Base-by-base conservation (phyloP, 2,888 invertebrate genomes). In the Heliconius erato region DNA sequence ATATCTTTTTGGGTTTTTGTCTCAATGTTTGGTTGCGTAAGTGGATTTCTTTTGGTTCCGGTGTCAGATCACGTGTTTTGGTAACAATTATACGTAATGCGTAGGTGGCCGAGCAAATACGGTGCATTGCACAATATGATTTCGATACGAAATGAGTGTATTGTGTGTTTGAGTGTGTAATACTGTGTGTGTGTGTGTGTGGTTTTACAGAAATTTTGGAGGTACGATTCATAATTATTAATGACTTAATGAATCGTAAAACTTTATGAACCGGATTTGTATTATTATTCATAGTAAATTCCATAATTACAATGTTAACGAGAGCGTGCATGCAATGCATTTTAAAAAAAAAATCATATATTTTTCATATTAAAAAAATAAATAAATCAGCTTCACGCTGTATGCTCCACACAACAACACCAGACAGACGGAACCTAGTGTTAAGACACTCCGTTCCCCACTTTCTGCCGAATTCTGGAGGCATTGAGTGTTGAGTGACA, bases 51-150 rank as follows among this genome's bases (percentile, higher is more conserved):
- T 81, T 71, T 59, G 32, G 77, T 81, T 79, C 82, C 79, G 79
- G 68, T 71, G 44, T 81, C 76, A 44, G 83, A 82, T 83, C 77
- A 79, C 77, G 74, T 71, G 59, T 83, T 81, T 82, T 83, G 79
- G 79, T 77, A 76, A 82, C 68, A 72, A 79, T 72, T 79, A 84
- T 78, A 72, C 79, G 83, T 83, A 79, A 81, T 67, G 35, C 65
- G 77, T 76, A 35, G 74, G 79, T 69, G 80, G 76, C 26, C 68
- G 69, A 67, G 54, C 77, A 82, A 82, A 76, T 78, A 76, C 69
- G 32, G 65, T 67, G 32, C 14, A 80, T 80, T 80, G 59, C 82
- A 65, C 82, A 80, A 83, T 82, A 67, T 2, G 65, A 44, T 63
- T 65, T 74, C 74, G n/a, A 49, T 59, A 59, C 23, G 2, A 35